Evolutionary conservation across 2,797 vertebrate genomes (phyloP).

Genomic region (Pseudomugil tenellus): DNA sequence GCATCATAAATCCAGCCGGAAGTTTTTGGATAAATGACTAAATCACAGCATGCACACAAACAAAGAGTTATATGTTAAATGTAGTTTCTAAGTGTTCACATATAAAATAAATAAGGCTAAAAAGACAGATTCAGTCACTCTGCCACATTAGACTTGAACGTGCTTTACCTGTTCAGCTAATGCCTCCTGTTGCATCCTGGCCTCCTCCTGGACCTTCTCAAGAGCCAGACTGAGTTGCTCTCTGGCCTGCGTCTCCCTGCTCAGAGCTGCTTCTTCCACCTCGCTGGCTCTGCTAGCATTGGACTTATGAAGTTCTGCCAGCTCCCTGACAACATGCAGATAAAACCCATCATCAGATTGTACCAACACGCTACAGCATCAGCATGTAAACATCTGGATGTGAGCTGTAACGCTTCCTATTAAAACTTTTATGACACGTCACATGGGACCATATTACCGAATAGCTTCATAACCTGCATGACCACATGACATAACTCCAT

Average conservation of each 20-base stretch:
- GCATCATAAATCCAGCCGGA: no score
- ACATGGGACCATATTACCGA: no score
- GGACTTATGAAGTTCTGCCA: slow-evolving; percentile 93
- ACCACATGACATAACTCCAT: background rate
- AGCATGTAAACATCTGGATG: background rate
- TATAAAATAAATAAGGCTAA: background rate
- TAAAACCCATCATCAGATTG: slow-evolving; percentile 9
- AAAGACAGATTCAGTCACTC: background rate
- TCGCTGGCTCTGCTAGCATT: slow-evolving; percentile 93
- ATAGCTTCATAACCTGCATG: background rate
- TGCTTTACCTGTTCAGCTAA: slow-evolving; percentile 89
- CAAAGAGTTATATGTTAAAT: background rate
- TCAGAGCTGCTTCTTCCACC: slow-evolving; percentile 90
- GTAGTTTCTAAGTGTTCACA: background rate
- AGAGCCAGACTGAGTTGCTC: slow-evolving; percentile 89
- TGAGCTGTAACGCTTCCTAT: background rate
- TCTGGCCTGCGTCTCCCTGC: slow-evolving; percentile 89
- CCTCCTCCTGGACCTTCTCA: slow-evolving; percentile 91
- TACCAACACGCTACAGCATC: background rate
- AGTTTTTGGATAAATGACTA: no score
- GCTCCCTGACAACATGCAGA: slow-evolving; percentile 83
- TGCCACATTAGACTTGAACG: background rate
- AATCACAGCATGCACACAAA: no score
- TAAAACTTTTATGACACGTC: no score
- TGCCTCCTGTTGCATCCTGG: slow-evolving; percentile 91